A percentile compares a stretch with the other conserved stretches of the same genome.
Evolutionary conservation across 2,888 invertebrate species (phyloP).

Genomic region (Hofmannophila pseudospretella): DNA sequence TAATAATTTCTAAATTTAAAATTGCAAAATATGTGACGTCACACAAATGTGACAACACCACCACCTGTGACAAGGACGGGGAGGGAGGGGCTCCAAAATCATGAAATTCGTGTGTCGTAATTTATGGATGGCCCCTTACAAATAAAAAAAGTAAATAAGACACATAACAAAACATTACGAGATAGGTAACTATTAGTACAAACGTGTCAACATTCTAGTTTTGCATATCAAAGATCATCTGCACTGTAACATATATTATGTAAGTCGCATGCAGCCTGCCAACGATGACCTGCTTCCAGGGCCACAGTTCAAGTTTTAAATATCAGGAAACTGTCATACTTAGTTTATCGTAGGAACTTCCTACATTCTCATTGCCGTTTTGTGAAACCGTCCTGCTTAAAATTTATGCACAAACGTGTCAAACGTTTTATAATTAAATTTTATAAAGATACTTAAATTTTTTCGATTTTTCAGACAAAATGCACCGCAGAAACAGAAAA

Average conservation of each 20-base stretch:
- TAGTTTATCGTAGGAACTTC: conserved; percentile 3
- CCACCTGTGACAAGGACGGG: too few species aligned
- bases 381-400: not conserved
- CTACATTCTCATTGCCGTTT: conserved; percentile 2
- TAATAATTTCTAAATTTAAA: too few species aligned
- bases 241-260: not conserved
- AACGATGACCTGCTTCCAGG: not conserved
- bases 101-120: too few species aligned
- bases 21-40: too few species aligned
- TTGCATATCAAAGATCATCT: not conserved
- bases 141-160: too few species aligned
- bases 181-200: not conserved
- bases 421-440: conserved; percentile 3
- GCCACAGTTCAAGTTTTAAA: conserved; percentile 6
- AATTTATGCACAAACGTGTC: conserved; percentile 4
- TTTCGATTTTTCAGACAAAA: too few species aligned
- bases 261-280: conserved; percentile 16
- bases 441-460: too few species aligned
- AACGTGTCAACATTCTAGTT: not conserved
- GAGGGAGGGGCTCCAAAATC: too few species aligned
- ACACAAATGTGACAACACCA: too few species aligned
- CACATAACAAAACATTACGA: too few species aligned
- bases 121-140: too few species aligned
- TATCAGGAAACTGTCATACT: conserved; percentile 3
- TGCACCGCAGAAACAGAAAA: too few species aligned